Base-by-base conservation (phyloP, 2,113 vertebrate genomes). In the Neofelis nebulosa region DNA sequence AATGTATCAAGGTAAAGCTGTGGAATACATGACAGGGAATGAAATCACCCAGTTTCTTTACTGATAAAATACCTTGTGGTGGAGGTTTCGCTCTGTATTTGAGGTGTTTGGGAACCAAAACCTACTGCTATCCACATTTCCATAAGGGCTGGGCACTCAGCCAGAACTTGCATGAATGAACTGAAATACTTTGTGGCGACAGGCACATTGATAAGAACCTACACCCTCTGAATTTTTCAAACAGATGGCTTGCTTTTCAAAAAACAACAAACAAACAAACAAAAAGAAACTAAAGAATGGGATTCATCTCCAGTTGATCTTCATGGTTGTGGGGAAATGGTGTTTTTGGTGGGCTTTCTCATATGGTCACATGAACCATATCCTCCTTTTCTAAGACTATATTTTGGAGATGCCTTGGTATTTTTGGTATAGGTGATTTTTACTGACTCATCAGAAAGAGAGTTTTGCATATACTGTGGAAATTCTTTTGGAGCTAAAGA, bases 201-300 rank as follows among this genome's bases (percentile, higher is more conserved):
- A 45, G 10, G 16, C 38, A 74, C 41, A 85, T 48, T 48, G 88
- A 61, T 45, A 91, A 80, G 71, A 94, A 36, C 52, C 52, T 78
- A 79, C 41, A 74, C 10, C 36, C 18, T 85, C n/a, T 55, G 68
- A n/a, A 16, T 68, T 96, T n/a, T 95, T 91, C 87, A 57, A 96
- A 91, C 33, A 83, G 36, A 78, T 73, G 45, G 68, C 23, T 95
- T 90, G 27, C 41, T 83, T 95, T 71, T 91, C 36, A 87, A 97
- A 87, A 38, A 74, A 9, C 2, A 57, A 88, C 68, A n/a, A 25
- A 36, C 3, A 65, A 82, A 91, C 16, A 66, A 82, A 91, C 16
- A 19, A 18, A 6, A 55, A 55, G 18, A 57, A 41, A 81, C 19
- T 81, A 52, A 89, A 96, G 55, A 76, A 68, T 33, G 48, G 25